phyloP scores from a whole-genome alignment of 2,797 vertebrate genomes.

The Heterohyrax brucei region DNA sequence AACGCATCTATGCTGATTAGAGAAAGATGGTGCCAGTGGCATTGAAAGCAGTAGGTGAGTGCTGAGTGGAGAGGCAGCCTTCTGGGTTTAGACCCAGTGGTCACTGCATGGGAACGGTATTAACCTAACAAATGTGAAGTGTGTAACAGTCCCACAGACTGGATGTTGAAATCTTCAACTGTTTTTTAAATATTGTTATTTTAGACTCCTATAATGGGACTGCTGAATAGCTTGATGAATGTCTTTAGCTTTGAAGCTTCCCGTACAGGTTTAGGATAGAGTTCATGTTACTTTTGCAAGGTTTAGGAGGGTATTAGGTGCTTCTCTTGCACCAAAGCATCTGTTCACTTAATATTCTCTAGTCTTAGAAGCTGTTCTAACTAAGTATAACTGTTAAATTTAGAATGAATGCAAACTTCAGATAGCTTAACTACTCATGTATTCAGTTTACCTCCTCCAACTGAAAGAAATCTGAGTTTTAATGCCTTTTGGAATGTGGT shows the following conservation, averaged over 20 bases:
- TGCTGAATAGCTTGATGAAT: slow-evolving; percentile 67
- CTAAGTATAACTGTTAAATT: background rate
- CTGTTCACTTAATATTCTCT: slow-evolving; percentile 62
- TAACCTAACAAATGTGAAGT: background rate
- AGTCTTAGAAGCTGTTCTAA: slow-evolving; percentile 59
- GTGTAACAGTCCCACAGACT: slow-evolving; percentile 28
- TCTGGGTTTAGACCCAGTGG: background rate
- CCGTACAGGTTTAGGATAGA: slow-evolving; percentile 66
- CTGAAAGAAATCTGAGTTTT: slow-evolving; percentile 45
- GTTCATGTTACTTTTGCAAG: slow-evolving; percentile 80
- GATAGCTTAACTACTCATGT: background rate
- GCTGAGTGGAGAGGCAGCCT: background rate
- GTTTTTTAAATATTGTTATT: slow-evolving; percentile 52
- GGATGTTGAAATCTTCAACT: background rate
- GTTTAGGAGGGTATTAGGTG: slow-evolving; percentile 59
- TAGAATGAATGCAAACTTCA: slow-evolving; percentile 69
- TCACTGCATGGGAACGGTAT: background rate
- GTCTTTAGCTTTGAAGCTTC: slow-evolving; percentile 64
- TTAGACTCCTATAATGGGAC: slow-evolving; percentile 64
- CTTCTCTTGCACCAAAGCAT: slow-evolving; percentile 51
- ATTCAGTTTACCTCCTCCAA: background rate
- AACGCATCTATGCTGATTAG: background rate
- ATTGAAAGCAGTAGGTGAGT: background rate
- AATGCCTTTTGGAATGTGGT: slow-evolving; percentile 46
- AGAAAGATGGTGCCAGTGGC: background rate